Evolutionary conservation across 1,140 invertebrate species (phyloP), one percentile per base, ranked within the genome.

Genomic region (Atta texana): DNA sequence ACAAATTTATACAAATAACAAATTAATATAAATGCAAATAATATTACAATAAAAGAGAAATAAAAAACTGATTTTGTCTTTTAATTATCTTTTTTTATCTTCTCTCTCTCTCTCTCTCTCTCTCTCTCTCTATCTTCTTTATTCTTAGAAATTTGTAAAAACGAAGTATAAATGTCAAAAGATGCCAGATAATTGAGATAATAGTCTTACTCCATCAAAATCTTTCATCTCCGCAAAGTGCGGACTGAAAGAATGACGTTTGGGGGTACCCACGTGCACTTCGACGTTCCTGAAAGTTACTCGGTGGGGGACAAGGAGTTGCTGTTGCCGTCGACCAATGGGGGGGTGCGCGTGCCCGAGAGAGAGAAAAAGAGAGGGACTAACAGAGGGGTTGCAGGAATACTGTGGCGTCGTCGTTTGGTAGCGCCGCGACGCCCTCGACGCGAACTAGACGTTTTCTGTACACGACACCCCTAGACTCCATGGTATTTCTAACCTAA

Each of bases 351-450:
- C 76, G 85, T 31, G 66, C 61, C 77, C 64, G 82, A 81, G 51
- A 85, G 81, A 66, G 88, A 53, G 71, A 86, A 59, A 71, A 74
- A 89, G 64, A 69, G 88, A 78, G 77, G 76, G 51, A 85, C 44
- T 81, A 51, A 86, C 49, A 69, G 87, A 69, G 55, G 89, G 86
- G 69, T 77, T 88, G 86, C 55, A 76, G 81, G 72, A 90, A 82
- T 78, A 81, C 88, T 86, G 86, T 59, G 61, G 89, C 72, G 81
- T 87, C 76, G 89, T 88, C 89, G 82, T 72, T 63, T 87, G 86
- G 77, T 89, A 91, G 89, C 89, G 89, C 89, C 87, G 87, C 89
- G 89, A 88, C 89, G 89, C 76, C 59, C 89, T 88, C 77, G 71
- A 88, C 63, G 89, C 71, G 89, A 91, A 91, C 89, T 91, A 91